These are phyloP conservation scores for Leguminivora glycinivorella DNA, from an alignment of 1,140 invertebrate species.

Conservation along the genomic window DNA sequence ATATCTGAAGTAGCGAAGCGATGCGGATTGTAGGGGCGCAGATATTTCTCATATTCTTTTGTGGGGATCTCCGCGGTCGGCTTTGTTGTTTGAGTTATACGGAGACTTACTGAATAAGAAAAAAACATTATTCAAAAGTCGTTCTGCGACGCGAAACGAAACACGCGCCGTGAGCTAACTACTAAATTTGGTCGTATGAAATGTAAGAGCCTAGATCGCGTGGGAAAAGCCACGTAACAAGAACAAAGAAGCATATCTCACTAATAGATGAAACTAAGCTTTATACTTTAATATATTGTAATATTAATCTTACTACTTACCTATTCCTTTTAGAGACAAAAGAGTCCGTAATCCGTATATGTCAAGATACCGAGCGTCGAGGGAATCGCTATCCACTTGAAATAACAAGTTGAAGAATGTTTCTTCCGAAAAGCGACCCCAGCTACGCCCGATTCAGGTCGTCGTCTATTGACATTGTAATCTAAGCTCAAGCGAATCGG, in stretches of 20 bases:
- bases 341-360: background rate
- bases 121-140: constrained; percentile 58
- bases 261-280: background rate
- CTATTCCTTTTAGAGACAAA: background rate
- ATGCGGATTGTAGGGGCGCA: constrained; percentile 59
- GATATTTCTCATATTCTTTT: constrained; percentile 74
- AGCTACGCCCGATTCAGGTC: constrained; percentile 41
- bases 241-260: constrained; percentile 3
- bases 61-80: constrained; percentile 56
- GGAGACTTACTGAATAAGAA: constrained; percentile 57
- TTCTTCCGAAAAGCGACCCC: constrained; percentile 43
- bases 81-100: constrained; percentile 65
- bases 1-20: constrained; percentile 60
- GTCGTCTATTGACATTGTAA: constrained; percentile 60
- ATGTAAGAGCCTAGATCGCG: constrained; percentile 9
- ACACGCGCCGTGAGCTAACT: constrained; percentile 38
- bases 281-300: constrained; percentile 5
- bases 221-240: constrained; percentile 18
- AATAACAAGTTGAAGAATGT: constrained; percentile 30
- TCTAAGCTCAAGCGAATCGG: constrained; percentile 44
- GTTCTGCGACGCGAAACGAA: constrained; percentile 37
- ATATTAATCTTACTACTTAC: background rate
- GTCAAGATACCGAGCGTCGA: background rate
- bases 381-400: constrained; percentile 19
- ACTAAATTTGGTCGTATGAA: constrained; percentile 34